These are phyloP conservation scores for Drosophila parthenogenetica DNA, from an alignment of 2,888 invertebrate species.

Conservation along the genomic window DNA sequence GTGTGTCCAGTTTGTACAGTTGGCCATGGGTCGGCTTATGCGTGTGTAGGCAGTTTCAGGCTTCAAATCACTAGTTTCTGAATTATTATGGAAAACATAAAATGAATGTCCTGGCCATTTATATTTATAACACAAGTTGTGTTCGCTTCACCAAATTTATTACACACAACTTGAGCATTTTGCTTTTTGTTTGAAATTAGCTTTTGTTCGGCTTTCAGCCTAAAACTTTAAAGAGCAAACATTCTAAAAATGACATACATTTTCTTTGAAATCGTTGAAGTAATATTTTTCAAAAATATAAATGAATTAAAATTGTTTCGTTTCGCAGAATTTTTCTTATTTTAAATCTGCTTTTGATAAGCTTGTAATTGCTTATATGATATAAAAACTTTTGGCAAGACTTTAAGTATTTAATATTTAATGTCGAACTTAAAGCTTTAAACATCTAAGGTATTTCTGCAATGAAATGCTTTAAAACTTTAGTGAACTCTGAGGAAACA, in stretches of 20 bases:
- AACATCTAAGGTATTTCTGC: neutral
- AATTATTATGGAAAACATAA: constrained; percentile 79
- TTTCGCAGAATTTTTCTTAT: too few relatives aligned
- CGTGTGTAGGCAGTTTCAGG: constrained; percentile 73
- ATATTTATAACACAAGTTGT: constrained; percentile 73
- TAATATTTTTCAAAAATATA: too few relatives aligned
- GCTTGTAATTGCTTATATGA: too few relatives aligned
- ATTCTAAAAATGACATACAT: neutral
- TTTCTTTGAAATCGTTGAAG: neutral
- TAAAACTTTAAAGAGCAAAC: constrained; percentile 21
- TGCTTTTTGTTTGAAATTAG: constrained; percentile 36
- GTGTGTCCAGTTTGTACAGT: constrained; percentile 21
- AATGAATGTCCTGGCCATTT: constrained; percentile 76
- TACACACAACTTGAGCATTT: constrained; percentile 39
- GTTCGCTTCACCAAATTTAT: constrained; percentile 73
- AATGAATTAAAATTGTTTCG: too few relatives aligned
- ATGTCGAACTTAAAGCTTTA: neutral
- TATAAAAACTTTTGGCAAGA: too few relatives aligned
- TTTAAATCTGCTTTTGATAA: too few relatives aligned
- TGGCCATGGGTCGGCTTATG: constrained; percentile 56
- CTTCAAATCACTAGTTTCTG: constrained; percentile 75
- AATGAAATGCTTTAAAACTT: constrained; percentile 13
- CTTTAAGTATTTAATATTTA: too few relatives aligned
- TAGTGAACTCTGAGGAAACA: neutral
- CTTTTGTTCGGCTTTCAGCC: constrained; percentile 22